Evolutionary conservation across 2,888 invertebrate genomes (phyloP).

Genomic region (Ennomos fuscantarius): DNA sequence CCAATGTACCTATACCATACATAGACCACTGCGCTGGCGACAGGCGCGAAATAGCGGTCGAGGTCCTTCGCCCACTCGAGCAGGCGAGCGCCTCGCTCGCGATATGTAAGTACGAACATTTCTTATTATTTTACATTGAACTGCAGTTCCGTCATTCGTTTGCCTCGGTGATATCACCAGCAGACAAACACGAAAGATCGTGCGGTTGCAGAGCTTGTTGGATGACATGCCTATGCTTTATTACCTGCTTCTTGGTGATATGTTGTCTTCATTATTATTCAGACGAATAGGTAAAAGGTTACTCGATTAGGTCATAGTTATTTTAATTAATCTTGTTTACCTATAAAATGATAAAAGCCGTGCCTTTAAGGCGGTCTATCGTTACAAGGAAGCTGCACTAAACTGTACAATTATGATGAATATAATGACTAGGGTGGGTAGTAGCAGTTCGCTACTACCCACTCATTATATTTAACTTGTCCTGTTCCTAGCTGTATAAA

Average conservation of each 20-base stretch:
- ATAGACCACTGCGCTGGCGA: slow-evolving; percentile 46
- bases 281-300: slow-evolving; percentile 20
- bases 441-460: no score
- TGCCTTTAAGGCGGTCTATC: no score
- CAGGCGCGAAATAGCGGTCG: slow-evolving; percentile 71
- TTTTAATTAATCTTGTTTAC: slow-evolving; percentile 1
- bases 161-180: slow-evolving; percentile 64
- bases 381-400: no score
- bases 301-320: slow-evolving; percentile 15
- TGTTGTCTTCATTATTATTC: slow-evolving; percentile 16
- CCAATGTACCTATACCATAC: neutral
- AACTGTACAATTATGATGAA: no score
- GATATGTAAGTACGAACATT: slow-evolving; percentile 38
- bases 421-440: no score
- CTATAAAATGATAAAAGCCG: no score
- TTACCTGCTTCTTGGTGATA: slow-evolving; percentile 20
- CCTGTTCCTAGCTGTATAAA: neutral
- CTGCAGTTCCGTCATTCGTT: slow-evolving; percentile 58
- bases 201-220: slow-evolving; percentile 46
- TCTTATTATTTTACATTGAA: slow-evolving; percentile 51
- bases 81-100: slow-evolving; percentile 41
- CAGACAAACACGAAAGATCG: slow-evolving; percentile 49
- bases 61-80: slow-evolving; percentile 68
- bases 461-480: neutral
- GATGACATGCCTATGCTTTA: slow-evolving; percentile 42